These are phyloP conservation scores for Rhagoletis zephyria DNA, from an alignment of 1,140 invertebrate genomes.

Conservation along the genomic window DNA sequence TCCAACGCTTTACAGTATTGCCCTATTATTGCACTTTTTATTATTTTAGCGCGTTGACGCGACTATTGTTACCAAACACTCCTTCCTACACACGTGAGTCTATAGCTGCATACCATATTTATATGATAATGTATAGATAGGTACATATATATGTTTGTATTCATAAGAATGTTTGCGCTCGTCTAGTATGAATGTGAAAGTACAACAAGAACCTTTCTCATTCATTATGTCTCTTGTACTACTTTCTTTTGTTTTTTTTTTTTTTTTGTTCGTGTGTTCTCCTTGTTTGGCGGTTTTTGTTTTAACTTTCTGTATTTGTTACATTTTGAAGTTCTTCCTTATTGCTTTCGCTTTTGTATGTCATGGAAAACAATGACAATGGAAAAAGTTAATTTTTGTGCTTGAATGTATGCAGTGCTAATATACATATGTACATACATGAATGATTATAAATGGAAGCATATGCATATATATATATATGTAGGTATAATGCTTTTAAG, in stretches of 20 bases:
- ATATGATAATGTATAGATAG: neutral
- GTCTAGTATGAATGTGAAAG: too few relatives aligned
- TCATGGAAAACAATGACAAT: conserved; percentile 10
- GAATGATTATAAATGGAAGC: too few relatives aligned
- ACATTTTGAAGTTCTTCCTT: conserved; percentile 46
- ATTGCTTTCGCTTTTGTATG: conserved; percentile 50
- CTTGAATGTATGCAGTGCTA: neutral
- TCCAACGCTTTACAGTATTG: neutral
- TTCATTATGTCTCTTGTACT: neutral
- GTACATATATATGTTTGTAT: too few relatives aligned
- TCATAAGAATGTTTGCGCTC: too few relatives aligned
- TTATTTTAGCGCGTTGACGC: conserved; percentile 42
- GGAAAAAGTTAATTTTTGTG: neutral
- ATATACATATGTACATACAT: neutral
- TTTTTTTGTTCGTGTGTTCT: neutral
- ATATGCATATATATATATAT: neutral
- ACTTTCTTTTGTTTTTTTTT: neutral
- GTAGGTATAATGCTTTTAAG: too few relatives aligned
- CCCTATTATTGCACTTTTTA: conserved; percentile 19
- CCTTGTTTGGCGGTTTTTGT: neutral
- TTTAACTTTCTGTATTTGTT: conserved; percentile 41
- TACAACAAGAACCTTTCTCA: neutral
- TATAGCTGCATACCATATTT: neutral
- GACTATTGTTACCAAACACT: conserved; percentile 9
- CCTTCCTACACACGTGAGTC: neutral